Evolutionary conservation across 2,888 invertebrate species (phyloP), one percentile per base, ranked within the genome.

Genomic region (Tanaodytes sp.): DNA sequence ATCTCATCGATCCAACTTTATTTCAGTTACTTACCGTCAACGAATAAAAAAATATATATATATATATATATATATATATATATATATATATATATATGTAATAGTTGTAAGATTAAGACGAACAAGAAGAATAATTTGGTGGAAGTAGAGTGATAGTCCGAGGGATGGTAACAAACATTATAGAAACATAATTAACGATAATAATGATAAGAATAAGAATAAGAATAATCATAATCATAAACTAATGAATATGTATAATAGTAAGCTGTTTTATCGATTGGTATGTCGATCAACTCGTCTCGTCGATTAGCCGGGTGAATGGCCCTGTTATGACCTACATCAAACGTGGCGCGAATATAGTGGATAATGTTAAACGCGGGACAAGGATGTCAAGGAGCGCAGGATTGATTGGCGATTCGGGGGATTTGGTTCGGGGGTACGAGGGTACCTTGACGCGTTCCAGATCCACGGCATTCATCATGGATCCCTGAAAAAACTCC

Each of bases 401-500:
- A 39, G 58, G 54, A 52, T 20, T 15, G 33, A 45, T 59, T 43
- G 57, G 61, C 73, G 66, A 72, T 71, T 67, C 30, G 62, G 59
- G 72, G 16, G 14, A 75, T 68, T 67, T 74, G 77, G 75, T 74
- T 76, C 65, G 75, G 73, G 77, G 75, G 73, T 72, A 75, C 75
- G 51, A 86, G 80, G 89, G 89, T 95, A 96, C 96, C 95, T 98
- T 98, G 89, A 99, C 98, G 89, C 99, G 90, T 88, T 98, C 97
- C 92, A 99, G 93, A 91, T 99, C 99, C 89, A 98, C 97, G 85
- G 98, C 97, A 90, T 98, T 98, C 98, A 99, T 99, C 91, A 99
- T 98, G 87, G 98, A 97, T 88, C 99, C 99, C 92, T 98, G 98
- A 94, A 99, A 99, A 93, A 99, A 99, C 92, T 97, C 97, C 91